Evolutionary conservation across 1,140 invertebrate genomes (phyloP).

Genomic region (Drosophila bifasciata): DNA sequence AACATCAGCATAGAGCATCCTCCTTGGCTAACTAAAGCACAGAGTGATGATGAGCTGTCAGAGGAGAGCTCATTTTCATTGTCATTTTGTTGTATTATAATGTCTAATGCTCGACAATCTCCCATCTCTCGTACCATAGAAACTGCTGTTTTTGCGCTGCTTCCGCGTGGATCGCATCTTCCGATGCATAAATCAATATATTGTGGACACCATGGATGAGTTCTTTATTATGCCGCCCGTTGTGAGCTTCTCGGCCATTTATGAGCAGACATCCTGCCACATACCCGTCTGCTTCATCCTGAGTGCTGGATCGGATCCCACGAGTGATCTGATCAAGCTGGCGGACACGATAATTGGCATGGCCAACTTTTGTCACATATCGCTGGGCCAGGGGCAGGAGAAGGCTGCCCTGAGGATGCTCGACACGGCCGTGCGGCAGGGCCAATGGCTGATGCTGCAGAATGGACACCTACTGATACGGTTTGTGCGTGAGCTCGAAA

Average conservation of each 20-base stretch:
- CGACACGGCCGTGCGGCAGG: slow-evolving; percentile 89
- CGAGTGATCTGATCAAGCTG: slow-evolving; percentile 93
- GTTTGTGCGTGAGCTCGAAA: slow-evolving; percentile 93
- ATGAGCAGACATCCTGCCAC: slow-evolving; percentile 90
- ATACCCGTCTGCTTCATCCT: slow-evolving; percentile 95
- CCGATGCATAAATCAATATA: slow-evolving; percentile 90
- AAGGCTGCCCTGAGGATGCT: slow-evolving; percentile 89
- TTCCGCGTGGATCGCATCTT: slow-evolving; percentile 95
- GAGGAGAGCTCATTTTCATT: slow-evolving; percentile 38
- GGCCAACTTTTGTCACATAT: slow-evolving; percentile 92
- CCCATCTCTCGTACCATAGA: slow-evolving; percentile 76
- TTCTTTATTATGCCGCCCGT: slow-evolving; percentile 93
- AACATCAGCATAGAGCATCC: slow-evolving; percentile 16
- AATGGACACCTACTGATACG: slow-evolving; percentile 93
- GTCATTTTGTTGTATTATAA: slow-evolving; percentile 49
- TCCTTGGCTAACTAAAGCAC: slow-evolving; percentile 32
- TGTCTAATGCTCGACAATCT: slow-evolving; percentile 35
- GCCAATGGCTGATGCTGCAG: slow-evolving; percentile 95
- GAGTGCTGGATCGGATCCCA: slow-evolving; percentile 94
- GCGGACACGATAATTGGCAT: slow-evolving; percentile 89
- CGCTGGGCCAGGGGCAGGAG: slow-evolving; percentile 95
- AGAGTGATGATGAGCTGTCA: slow-evolving; percentile 57
- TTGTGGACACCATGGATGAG: slow-evolving; percentile 92
- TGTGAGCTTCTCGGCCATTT: slow-evolving; percentile 92
- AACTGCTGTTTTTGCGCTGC: slow-evolving; percentile 92